These are phyloP conservation scores for Endomychus coccineus DNA, from an alignment of 2,888 invertebrate species.

Conservation along the genomic window DNA sequence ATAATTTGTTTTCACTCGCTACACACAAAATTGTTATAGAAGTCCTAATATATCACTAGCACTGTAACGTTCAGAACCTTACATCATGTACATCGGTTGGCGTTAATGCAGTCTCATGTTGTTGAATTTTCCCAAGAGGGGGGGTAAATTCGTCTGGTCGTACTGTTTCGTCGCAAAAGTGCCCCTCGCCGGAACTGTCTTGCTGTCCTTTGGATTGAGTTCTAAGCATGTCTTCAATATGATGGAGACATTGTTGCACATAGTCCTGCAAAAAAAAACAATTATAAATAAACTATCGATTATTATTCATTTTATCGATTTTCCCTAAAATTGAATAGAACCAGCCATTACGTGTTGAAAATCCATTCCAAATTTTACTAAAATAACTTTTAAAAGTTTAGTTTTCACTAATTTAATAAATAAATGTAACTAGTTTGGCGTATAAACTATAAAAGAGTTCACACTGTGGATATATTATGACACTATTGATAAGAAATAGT, in stretches of 20 bases:
- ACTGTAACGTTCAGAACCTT: slow-evolving; percentile 53
- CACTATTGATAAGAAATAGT: too few species aligned
- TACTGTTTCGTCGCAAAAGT: slow-evolving; percentile 23
- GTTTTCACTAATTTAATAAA: too few species aligned
- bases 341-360: too few species aligned
- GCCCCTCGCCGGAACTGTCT: slow-evolving; percentile 19
- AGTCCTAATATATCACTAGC: slow-evolving; percentile 26
- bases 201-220: slow-evolving; percentile 34
- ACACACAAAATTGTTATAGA: slow-evolving; percentile 13
- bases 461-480: too few species aligned
- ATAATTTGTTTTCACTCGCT: slow-evolving; percentile 2
- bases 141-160: slow-evolving; percentile 36
- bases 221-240: slow-evolving; percentile 72
- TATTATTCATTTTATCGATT: too few species aligned
- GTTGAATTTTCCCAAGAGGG: slow-evolving; percentile 46
- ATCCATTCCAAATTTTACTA: too few species aligned
- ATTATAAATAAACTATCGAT: too few species aligned
- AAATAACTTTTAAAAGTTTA: too few species aligned
- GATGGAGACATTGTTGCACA: slow-evolving; percentile 68
- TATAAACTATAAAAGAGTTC: too few species aligned
- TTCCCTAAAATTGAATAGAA: too few species aligned
- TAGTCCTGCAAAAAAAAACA: slow-evolving; percentile 62
- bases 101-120: slow-evolving; percentile 69
- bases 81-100: slow-evolving; percentile 83
- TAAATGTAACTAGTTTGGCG: too few species aligned